phyloP scores from a whole-genome alignment of 1,140 invertebrate species.

The Drosophila subpulchrella region DNA sequence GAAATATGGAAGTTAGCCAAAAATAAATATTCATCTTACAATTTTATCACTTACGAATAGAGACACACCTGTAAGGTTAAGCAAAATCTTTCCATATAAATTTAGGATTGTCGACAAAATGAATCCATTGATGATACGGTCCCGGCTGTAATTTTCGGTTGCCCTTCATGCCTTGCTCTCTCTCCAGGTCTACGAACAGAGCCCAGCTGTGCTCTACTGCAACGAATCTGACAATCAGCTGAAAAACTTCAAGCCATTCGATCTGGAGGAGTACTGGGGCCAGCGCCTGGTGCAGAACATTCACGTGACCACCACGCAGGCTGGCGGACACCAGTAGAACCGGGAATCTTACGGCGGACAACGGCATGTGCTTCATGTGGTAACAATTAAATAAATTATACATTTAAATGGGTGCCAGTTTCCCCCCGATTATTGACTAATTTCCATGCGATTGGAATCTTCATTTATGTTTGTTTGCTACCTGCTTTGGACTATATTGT shows the following conservation, averaged over 20 bases:
- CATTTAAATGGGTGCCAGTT: constrained; percentile 37
- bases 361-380: constrained; percentile 54
- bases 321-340: constrained; percentile 64
- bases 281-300: constrained; percentile 82
- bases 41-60: background rate
- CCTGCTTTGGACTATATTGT: constrained; percentile 19
- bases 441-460: constrained; percentile 31
- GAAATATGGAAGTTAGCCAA: too few relatives aligned
- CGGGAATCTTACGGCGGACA: constrained; percentile 31
- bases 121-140: constrained; percentile 2
- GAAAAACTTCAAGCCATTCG: constrained; percentile 83
- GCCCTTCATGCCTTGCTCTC: constrained; percentile 33
- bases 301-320: constrained; percentile 73
- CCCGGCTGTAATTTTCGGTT: constrained; percentile 20
- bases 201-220: constrained; percentile 68
- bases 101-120: background rate
- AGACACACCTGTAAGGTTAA: too few relatives aligned
- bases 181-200: constrained; percentile 74
- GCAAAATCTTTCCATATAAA: too few relatives aligned
- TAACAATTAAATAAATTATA: constrained; percentile 38
- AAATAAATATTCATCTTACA: too few relatives aligned
- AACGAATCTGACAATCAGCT: constrained; percentile 82
- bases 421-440: constrained; percentile 22
- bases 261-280: constrained; percentile 83
- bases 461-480: constrained; percentile 34